A percentile compares a stretch with the other conserved stretches of the same genome.
Conservation (phyloP, 2,888 invertebrate genomes). For the Cheilosia pagana region DNA sequence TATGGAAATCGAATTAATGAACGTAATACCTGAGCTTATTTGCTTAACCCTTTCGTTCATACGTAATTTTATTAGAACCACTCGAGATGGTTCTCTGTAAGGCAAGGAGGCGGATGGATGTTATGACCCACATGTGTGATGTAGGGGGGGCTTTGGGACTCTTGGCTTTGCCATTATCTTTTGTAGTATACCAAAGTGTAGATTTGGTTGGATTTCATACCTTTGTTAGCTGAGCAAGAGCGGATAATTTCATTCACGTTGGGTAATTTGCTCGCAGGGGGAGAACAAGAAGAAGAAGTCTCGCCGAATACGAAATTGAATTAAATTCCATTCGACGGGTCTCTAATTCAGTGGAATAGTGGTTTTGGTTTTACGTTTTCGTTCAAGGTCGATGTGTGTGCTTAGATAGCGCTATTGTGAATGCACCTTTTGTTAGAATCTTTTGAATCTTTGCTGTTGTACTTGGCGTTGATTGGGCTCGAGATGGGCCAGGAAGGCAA, state of each 20-base stretch:
- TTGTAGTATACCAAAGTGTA: conserved; percentile 39
- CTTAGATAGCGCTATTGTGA: no score
- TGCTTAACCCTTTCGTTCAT: conserved; percentile 84
- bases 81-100: conserved; percentile 74
- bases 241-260: conserved; percentile 66
- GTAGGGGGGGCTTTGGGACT: no score
- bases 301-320: conserved; percentile 53
- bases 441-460: no score
- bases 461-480: no score
- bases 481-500: no score
- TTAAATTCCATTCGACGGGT: conserved; percentile 49
- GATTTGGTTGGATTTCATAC: conserved; percentile 45
- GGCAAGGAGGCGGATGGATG: conserved; percentile 49
- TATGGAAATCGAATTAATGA: conserved; percentile 84
- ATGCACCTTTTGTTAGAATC: no score
- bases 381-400: not conserved
- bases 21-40: conserved; percentile 84
- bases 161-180: conserved; percentile 50
- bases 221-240: conserved; percentile 56
- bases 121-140: conserved; percentile 62
- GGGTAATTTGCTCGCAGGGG: conserved; percentile 58
- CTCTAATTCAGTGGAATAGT: conserved; percentile 30
- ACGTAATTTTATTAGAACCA: conserved; percentile 83
- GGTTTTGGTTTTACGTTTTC: not conserved
- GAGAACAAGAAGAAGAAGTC: conserved; percentile 23